These are phyloP conservation scores for Mizuhopecten yessoensis DNA, from an alignment of 1,140 invertebrate species.

Conservation along the genomic window DNA sequence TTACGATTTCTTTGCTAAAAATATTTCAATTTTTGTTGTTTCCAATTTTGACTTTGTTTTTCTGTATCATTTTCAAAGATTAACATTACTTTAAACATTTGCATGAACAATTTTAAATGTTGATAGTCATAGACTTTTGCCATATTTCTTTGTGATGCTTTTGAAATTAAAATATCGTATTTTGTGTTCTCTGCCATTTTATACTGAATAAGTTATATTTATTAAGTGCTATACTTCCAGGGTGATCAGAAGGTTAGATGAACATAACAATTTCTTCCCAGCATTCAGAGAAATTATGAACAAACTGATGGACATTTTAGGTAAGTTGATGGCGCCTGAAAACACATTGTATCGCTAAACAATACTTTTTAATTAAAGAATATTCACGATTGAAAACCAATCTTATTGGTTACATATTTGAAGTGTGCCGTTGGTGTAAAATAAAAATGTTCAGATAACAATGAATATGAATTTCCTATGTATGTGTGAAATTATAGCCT, in stretches of 20 bases:
- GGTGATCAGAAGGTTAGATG: conserved; percentile 78
- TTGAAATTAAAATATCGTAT: no score
- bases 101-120: background rate
- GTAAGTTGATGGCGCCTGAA: no score
- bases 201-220: background rate
- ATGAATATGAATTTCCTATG: no score
- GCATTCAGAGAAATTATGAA: conserved; percentile 79
- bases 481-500: no score
- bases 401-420: no score
- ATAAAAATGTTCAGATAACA: no score
- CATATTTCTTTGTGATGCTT: background rate
- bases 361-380: no score
- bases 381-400: no score
- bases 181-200: background rate
- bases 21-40: background rate
- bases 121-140: background rate
- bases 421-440: no score
- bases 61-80: background rate
- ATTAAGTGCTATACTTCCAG: conserved; percentile 68
- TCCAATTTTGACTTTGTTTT: background rate
- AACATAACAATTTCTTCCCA: conserved; percentile 80
- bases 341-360: no score
- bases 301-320: conserved; percentile 80
- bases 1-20: conserved; percentile 1
- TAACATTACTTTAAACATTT: background rate